A percentile compares a stretch with the other conserved stretches of the same genome.
These are phyloP conservation scores for Torymus texanus DNA, from an alignment of 2,888 invertebrate genomes.

Conservation along the genomic window DNA sequence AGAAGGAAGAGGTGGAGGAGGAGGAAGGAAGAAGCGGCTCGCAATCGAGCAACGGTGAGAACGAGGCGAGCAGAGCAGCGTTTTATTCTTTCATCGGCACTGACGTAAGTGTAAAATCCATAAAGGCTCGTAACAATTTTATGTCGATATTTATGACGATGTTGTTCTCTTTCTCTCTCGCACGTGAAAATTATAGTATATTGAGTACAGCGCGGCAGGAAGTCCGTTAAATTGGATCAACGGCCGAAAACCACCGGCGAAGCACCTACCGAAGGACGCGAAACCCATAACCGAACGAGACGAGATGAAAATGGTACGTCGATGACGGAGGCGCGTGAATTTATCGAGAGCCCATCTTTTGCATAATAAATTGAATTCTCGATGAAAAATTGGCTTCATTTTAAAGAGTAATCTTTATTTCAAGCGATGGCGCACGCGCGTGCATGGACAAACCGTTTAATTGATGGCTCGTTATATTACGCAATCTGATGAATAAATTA, in stretches of 20 bases:
- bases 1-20: constrained; percentile 21
- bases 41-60: not conserved
- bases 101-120: constrained; percentile 60
- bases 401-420: too few species aligned
- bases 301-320: constrained; percentile 62
- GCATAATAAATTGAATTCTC: too few species aligned
- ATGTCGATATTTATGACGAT: not conserved
- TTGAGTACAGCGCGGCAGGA: constrained; percentile 63
- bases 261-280: constrained; percentile 62
- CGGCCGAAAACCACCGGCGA: constrained; percentile 61
- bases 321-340: not conserved
- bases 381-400: too few species aligned
- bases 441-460: too few species aligned
- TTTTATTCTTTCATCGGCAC: constrained; percentile 63
- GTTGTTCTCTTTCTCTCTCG: not conserved
- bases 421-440: too few species aligned
- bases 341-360: not conserved
- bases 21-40: not conserved
- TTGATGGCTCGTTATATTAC: not conserved
- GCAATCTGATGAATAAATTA: not conserved
- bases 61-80: constrained; percentile 50
- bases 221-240: constrained; percentile 67
- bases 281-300: constrained; percentile 59
- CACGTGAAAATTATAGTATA: constrained; percentile 61
- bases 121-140: constrained; percentile 2